A percentile compares a stretch with the other conserved stretches of the same genome.
These are phyloP conservation scores for Epinephelus fuscoguttatus DNA, from an alignment of 2,113 vertebrate species.

Conservation along the genomic window DNA sequence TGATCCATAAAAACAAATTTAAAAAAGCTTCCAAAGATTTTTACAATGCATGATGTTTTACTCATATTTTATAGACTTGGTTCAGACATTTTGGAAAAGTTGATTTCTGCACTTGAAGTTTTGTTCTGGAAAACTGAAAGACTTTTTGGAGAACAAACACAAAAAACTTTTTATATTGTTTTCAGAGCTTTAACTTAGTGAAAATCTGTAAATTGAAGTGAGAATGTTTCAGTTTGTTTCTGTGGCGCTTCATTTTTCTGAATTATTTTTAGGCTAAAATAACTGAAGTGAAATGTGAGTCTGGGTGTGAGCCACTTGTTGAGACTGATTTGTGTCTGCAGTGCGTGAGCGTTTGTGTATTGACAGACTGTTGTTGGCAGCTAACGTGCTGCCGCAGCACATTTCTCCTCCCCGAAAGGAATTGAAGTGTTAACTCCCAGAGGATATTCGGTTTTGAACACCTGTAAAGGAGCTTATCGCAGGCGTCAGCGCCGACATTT, in stretches of 20 bases:
- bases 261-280: conserved; percentile 44
- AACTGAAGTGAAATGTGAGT: conserved; percentile 44
- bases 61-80: too few species aligned
- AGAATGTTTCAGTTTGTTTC: not conserved
- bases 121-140: not conserved
- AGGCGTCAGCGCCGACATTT: conserved; percentile 56
- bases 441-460: conserved; percentile 59
- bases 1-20: not conserved
- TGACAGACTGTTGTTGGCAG: conserved; percentile 15
- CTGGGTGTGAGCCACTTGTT: not conserved
- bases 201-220: not conserved
- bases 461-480: conserved; percentile 64
- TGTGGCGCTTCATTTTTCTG: not conserved
- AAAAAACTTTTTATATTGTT: not conserved
- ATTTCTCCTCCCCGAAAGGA: conserved; percentile 57
- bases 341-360: not conserved
- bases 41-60: too few species aligned
- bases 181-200: not conserved
- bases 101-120: not conserved
- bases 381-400: conserved; percentile 31
- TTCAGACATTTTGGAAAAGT: too few species aligned
- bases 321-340: not conserved
- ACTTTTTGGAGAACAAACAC: not conserved
- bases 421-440: conserved; percentile 64
- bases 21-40: too few species aligned